Conservation (phyloP, 2,888 invertebrate genomes). For the Pseudeuparius sepicola region DNA sequence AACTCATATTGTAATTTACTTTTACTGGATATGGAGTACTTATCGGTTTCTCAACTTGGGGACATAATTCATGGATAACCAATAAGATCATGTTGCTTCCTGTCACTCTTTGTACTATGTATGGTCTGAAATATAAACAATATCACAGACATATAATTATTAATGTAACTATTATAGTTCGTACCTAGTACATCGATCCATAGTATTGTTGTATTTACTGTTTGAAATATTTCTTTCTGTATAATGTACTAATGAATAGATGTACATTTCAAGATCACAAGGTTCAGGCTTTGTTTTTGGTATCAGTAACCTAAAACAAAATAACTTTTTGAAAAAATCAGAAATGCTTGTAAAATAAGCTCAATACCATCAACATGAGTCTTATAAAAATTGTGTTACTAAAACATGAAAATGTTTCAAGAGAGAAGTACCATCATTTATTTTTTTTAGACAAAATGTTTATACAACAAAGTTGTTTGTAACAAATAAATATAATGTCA, state of each 20-base stretch:
- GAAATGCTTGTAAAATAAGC: too few species aligned
- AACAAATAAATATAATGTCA: too few species aligned
- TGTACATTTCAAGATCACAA: slow-evolving; percentile 62
- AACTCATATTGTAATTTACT: slow-evolving; percentile 40
- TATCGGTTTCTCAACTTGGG: slow-evolving; percentile 23
- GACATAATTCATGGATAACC: slow-evolving; percentile 60
- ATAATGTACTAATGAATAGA: slow-evolving; percentile 36
- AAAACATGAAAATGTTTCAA: too few species aligned
- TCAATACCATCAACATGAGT: too few species aligned
- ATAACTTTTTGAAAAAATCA: not conserved
- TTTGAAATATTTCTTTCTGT: slow-evolving; percentile 33
- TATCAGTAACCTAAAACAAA: slow-evolving; percentile 11
- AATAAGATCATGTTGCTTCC: slow-evolving; percentile 72
- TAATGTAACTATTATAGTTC: slow-evolving; percentile 7
- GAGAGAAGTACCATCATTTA: too few species aligned
- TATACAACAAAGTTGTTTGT: too few species aligned
- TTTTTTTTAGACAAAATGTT: too few species aligned
- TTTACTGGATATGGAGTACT: slow-evolving; percentile 31
- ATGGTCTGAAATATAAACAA: slow-evolving; percentile 43
- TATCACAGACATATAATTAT: not conserved
- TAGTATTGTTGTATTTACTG: slow-evolving; percentile 35
- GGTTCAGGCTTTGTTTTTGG: slow-evolving; percentile 71
- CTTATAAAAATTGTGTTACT: too few species aligned
- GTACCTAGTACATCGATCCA: slow-evolving; percentile 35
- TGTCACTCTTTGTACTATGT: slow-evolving; percentile 65